Conservation (phyloP, 64 coral and sea anemone species). For the Stylophora pistillata region DNA sequence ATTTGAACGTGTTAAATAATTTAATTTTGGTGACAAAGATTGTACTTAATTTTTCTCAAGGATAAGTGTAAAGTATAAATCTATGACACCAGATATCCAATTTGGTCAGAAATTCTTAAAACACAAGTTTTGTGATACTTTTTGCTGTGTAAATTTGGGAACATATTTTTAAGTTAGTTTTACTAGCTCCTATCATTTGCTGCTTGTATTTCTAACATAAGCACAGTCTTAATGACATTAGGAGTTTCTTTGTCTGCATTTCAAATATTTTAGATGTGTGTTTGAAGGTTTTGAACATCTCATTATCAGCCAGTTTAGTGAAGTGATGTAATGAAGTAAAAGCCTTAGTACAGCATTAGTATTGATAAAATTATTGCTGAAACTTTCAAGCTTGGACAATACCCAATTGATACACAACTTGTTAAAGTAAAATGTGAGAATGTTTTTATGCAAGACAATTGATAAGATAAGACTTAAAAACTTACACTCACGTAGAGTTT, state of each 20-base stretch:
- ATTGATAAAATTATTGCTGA: too few species aligned
- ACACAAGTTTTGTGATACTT: neutral
- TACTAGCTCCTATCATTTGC: too few species aligned
- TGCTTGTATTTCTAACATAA: neutral
- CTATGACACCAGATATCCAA: neutral
- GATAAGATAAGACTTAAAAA: too few species aligned
- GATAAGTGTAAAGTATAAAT: neutral
- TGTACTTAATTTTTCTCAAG: neutral
- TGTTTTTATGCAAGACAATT: too few species aligned
- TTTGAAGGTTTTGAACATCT: neutral
- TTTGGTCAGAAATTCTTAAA: neutral
- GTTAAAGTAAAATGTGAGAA: too few species aligned
- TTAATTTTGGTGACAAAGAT: neutral
- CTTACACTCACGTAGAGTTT: too few species aligned
- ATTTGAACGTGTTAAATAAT: neutral
- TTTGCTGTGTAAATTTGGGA: too few species aligned
- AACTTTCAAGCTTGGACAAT: too few species aligned
- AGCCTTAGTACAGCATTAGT: too few species aligned
- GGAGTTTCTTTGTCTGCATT: neutral
- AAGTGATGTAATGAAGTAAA: neutral
- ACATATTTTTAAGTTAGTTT: too few species aligned
- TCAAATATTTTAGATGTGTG: neutral
- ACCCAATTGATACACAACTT: too few species aligned
- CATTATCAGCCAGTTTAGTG: neutral
- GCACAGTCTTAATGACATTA: neutral